Evolutionary conservation across 1,140 invertebrate genomes (phyloP).

Genomic region (Phymorhynchus buccinoides): DNA sequence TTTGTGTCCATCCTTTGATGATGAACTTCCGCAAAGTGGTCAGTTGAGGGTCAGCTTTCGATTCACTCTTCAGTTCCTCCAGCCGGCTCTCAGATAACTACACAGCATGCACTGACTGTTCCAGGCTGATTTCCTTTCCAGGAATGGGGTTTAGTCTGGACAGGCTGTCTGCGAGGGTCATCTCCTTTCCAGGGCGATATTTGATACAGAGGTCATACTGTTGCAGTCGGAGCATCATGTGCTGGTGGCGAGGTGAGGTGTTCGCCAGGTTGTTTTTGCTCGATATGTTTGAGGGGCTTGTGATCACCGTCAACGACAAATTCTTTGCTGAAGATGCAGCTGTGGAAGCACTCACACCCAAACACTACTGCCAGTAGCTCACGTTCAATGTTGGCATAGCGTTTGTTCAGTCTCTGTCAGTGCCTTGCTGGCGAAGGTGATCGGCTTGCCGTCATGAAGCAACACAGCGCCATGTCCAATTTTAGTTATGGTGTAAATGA

Average conservation of each 20-base stretch:
- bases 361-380: conserved; percentile 75
- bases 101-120: conserved; percentile 7
- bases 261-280: conserved; percentile 43
- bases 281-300: conserved; percentile 43
- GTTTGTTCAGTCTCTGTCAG: conserved; percentile 71
- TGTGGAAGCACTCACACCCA: conserved; percentile 69
- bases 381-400: conserved; percentile 74
- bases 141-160: conserved; percentile 35
- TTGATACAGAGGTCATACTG: conserved; percentile 63
- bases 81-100: conserved; percentile 25
- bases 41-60: conserved; percentile 28
- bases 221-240: conserved; percentile 65
- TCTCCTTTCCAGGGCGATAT: conserved; percentile 70
- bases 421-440: conserved; percentile 72
- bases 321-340: conserved; percentile 64
- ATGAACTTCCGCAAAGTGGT: conserved; percentile 30
- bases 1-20: conserved; percentile 43
- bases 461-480: conserved; percentile 70
- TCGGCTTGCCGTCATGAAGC: conserved; percentile 70
- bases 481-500: too few relatives aligned
- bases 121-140: neutral
- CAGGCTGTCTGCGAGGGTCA: conserved; percentile 67
- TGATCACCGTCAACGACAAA: conserved; percentile 46
- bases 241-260: conserved; percentile 40
- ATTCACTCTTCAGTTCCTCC: conserved; percentile 24